Evolutionary conservation across 2,888 invertebrate species (phyloP), one percentile per base, ranked within the genome.

Genomic region (Tanytarsus gracilentus): DNA sequence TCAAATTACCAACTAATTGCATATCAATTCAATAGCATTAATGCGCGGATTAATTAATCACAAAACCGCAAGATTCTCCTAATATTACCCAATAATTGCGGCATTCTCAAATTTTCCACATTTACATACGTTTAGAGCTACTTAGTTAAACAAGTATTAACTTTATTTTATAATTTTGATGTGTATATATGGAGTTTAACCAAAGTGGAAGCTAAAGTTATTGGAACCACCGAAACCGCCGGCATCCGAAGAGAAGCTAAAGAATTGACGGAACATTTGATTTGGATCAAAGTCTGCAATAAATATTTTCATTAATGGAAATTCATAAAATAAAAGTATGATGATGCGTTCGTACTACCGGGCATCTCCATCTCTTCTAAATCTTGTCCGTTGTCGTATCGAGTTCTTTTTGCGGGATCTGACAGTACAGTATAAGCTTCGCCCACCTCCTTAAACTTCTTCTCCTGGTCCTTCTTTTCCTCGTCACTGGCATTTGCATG

Each of bases 381-480:
- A 71, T 94, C 93, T 64, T 92, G 89, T 0, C 94, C 95, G 69
- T 80, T 89, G 75, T 96, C 96, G 70, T 95, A 96, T 44, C 93
- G 83, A 49, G 83, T 79, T 66, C 91, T 86, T 74, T 95, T 95
- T 74, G 88, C 88, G 7, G 87, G 82, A 76, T 96, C 95, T 21
- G 93, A 92, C 64, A 97, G 79, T 62, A 96, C 81, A 44, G 87
- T 85, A 72, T 96, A 96, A 0, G 96, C 96, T 75, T 96, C 95
- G n/a, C 95, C 94, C 18, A 96, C 81, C 74, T 96, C 95, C 74
- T 96, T 96, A 74, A 97, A 96, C 69, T 88, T 89, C 67, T 85
- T 84, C 74, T 97, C 96, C 72, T 96, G 93, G 64, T 91, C 91
- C 67, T 88, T 89, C 65, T 88, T 88, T 72, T 90, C 88, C 4